Evolutionary conservation across 2,113 vertebrate genomes (phyloP), one percentile per base, ranked within the genome.

Genomic region (Proteles cristata): DNA sequence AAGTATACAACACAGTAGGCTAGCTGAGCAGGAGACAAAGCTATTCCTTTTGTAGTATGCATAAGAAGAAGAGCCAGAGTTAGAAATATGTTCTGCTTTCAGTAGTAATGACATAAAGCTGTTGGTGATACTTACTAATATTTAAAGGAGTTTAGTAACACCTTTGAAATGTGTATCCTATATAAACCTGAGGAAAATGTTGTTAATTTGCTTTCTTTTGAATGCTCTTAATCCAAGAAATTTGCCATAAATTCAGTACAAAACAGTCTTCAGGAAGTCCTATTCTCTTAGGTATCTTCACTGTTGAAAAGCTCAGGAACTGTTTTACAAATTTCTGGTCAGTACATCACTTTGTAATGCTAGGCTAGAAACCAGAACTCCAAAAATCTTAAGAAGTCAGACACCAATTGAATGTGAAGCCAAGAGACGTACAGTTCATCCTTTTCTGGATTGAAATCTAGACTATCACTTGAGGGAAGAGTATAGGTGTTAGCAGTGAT

Each of bases 181-280:
- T 98, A 99, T 99, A 99, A 99, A 99, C 99, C 99, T 99, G 92
- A 96, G 99, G 97, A 99, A 99, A 98, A 99, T 99, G 98, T 99
- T 99, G 99, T 99, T 99, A 92, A 99, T 99, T 98, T 99, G 99
- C 98, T 99, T 99, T 98, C 99, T 99, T 99, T 99, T 99, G 99
- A 99, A 99, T 23, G 99, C 99, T 98, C 99, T 99, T 97, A 99
- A 98, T 63, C 99, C 99, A 0, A 99, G 99, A 98, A 99, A 99
- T 98, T 99, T 99, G 90, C 99, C 99, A 74, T 99, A 99, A 98
- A 99, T 99, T 92, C 99, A 99, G 98, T 99, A 99, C 90, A 99
- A 99, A 97, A 99, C 99, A 1, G 99, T 99, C 99, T 99, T 99
- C 55, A 99, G 98, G 98, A 99, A 99, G 98, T 99, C 99, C 68